These are phyloP conservation scores for Gobiocypris rarus DNA, from an alignment of 2,113 vertebrate genomes.

Conservation along the genomic window DNA sequence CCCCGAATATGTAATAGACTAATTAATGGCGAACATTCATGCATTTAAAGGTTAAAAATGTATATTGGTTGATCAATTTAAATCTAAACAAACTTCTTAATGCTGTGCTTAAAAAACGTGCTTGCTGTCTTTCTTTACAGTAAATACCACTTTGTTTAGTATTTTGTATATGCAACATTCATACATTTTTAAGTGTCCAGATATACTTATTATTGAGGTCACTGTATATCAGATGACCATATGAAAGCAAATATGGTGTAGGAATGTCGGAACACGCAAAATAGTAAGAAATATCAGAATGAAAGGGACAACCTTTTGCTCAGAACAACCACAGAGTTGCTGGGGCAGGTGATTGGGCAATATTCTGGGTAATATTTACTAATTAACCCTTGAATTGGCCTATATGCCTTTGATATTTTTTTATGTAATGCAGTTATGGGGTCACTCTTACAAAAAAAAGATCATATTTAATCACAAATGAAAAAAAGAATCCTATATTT, in stretches of 20 bases:
- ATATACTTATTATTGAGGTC: no score
- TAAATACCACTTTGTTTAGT: no score
- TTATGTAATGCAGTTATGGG: background rate
- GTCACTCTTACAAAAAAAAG: background rate
- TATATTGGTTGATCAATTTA: background rate
- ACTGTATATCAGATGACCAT: no score
- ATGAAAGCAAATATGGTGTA: no score
- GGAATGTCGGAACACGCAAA: no score
- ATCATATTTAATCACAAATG: background rate
- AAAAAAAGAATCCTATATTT: background rate
- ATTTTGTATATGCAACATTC: no score
- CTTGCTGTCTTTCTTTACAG: no score
- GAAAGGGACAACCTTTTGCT: background rate
- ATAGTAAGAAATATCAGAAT: background rate
- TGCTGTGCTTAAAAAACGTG: background rate
- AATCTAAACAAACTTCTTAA: background rate
- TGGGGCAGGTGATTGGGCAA: conserved; percentile 9
- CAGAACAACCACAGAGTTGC: background rate
- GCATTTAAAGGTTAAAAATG: no score
- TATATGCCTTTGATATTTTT: background rate
- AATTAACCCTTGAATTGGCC: background rate
- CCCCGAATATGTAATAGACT: no score
- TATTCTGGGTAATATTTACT: background rate
- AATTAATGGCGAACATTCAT: no score
- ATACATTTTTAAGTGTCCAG: no score